These are phyloP conservation scores for Notothenia rossii DNA, from an alignment of 2,113 vertebrate genomes.

Conservation along the genomic window DNA sequence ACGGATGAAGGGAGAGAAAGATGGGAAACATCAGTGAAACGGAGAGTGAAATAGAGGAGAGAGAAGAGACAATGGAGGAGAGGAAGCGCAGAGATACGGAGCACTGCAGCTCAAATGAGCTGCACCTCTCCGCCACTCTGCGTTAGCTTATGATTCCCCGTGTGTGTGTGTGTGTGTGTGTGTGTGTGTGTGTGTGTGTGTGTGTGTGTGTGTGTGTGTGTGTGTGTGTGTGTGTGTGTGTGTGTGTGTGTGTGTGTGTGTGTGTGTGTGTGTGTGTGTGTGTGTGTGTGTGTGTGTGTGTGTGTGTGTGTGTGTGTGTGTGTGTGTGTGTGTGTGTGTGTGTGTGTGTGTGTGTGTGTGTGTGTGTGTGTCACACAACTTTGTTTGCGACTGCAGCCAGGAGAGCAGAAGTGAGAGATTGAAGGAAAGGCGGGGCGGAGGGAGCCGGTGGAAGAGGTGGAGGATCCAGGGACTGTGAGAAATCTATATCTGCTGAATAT, in stretches of 20 bases:
- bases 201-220: background rate
- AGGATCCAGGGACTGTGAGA: conserved; percentile 72
- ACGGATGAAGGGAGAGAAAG: conserved; percentile 42
- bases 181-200: background rate
- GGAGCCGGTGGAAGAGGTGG: conserved; percentile 50
- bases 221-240: background rate
- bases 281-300: background rate
- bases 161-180: background rate
- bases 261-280: background rate
- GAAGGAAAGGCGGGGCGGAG: background rate
- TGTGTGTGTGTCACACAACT: conserved; percentile 25
- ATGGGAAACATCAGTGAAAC: conserved; percentile 35
- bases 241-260: background rate
- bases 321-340: background rate
- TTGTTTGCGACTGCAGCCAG: conserved; percentile 44
- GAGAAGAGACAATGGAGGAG: conserved; percentile 59
- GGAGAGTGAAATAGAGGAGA: conserved; percentile 55
- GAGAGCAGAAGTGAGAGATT: conserved; percentile 24
- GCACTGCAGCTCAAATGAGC: conserved; percentile 74
- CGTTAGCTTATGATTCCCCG: conserved; percentile 50
- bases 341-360: background rate
- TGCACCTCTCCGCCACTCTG: conserved; percentile 54
- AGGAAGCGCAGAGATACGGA: conserved; percentile 50
- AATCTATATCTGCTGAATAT: conserved; percentile 84
- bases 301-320: background rate